Base-by-base conservation (phyloP, 2,797 vertebrate genomes). In the Bufotes viridis region DNA sequence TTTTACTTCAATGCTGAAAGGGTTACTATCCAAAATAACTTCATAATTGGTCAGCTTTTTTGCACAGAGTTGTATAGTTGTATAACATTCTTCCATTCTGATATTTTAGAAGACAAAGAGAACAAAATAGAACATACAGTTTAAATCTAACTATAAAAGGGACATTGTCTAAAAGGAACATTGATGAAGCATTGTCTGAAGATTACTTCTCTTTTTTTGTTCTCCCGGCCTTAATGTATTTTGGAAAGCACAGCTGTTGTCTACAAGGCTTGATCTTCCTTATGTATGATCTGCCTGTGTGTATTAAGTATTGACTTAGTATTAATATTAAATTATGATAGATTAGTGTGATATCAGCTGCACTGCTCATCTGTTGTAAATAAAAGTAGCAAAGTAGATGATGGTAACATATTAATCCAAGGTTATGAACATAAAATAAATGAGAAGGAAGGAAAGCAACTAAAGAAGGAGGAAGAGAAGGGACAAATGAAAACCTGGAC, bases 261-360 rank as follows among this genome's bases (percentile, higher is more conserved):
- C 61, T 78, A 9, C 57, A 22, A 83, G 81, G 55, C 81, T 78
- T 69, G 86, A 67, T 87, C 72, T 83, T 83, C 86, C 81, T 17
- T 57, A 51, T 22, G 72, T 87, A 42, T 67, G 72, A 87, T 87
- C 87, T 69, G 87, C 58, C 87, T 70, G 70, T 87, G 80, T 75
- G 80, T 70, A 87, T 87, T 78, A 87, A 70, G 87, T 84, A 84
- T 84, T 88, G 74, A 79, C 53, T 84, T 72, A 84, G 81, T 72
- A 69, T 84, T 84, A 88, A 88, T 88, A 79, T 79, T 63, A 84
- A 74, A 88, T 84, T 88, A 72, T 88, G 81, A 84, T 72, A 88
- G 82, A 88, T 88, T 88, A 84, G 51, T 79, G 63, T 61, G 87
- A 75, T 88, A 84, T 88, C 75, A 78, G 60, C 81, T n/a, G 75